phyloP scores from a whole-genome alignment of 2,797 vertebrate species.

The Rousettus madagascariensis region DNA sequence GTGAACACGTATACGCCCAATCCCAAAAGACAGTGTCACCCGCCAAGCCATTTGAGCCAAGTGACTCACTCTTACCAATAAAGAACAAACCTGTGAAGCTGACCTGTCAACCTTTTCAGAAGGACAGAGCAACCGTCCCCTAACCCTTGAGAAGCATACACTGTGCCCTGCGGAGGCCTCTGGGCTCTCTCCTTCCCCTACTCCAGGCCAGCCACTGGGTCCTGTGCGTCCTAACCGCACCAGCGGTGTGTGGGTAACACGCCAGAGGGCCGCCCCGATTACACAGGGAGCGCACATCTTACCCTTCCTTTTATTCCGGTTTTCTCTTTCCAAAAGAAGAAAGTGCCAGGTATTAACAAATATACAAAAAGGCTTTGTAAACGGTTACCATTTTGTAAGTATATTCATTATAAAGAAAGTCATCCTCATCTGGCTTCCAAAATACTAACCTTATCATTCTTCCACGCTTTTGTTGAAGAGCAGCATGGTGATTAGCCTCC shows the following conservation, averaged over 20 bases:
- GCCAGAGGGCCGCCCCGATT: background rate
- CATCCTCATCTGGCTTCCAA: background rate
- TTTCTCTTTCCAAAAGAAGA: background rate
- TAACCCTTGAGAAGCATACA: background rate
- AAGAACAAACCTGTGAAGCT: background rate
- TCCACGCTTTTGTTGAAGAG: background rate
- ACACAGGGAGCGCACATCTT: background rate
- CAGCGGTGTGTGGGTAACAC: accelerated
- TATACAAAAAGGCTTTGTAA: background rate
- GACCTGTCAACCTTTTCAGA: background rate
- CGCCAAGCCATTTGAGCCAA: background rate
- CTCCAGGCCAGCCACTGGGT: background rate
- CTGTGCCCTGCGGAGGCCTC: background rate
- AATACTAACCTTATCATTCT: background rate
- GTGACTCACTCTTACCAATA: background rate
- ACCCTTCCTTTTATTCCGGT: background rate
- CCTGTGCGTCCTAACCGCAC: background rate
- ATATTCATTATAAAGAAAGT: background rate
- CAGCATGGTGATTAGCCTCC: background rate
- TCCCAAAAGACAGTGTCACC: background rate
- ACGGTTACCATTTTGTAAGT: background rate
- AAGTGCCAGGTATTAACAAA: background rate
- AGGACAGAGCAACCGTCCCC: background rate
- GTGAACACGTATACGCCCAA: background rate
- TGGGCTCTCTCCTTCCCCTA: background rate